These are phyloP conservation scores for Taxidea taxus DNA, from an alignment of 2,113 vertebrate genomes.

Conservation along the genomic window DNA sequence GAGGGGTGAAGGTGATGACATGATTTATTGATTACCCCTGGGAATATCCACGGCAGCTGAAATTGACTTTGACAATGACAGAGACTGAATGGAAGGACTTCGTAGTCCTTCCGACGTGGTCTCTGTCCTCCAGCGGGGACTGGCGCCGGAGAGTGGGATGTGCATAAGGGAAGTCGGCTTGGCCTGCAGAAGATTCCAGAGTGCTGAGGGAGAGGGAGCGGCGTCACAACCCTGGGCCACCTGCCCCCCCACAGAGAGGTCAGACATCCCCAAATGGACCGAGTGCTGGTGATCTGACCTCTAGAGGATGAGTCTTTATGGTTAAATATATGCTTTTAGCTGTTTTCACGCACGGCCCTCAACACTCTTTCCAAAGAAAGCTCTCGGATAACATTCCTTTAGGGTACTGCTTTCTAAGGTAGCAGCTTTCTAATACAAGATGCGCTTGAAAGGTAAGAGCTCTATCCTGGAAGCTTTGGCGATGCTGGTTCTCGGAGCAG, in stretches of 20 bases:
- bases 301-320: not conserved
- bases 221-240: not conserved
- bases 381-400: not conserved
- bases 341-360: not conserved
- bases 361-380: not conserved
- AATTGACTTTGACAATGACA: slow-evolving; percentile 85
- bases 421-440: not conserved
- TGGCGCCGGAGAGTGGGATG: not conserved
- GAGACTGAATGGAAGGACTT: slow-evolving; percentile 80
- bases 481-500: not conserved
- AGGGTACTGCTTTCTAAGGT: not conserved
- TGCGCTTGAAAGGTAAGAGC: not conserved
- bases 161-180: not conserved
- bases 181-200: not conserved
- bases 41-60: slow-evolving; percentile 78
- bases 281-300: not conserved
- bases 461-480: not conserved
- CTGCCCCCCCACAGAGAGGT: fast-evolving
- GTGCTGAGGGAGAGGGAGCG: not conserved
- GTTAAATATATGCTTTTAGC: not conserved
- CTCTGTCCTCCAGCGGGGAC: slow-evolving; percentile 60
- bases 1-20: slow-evolving; percentile 83
- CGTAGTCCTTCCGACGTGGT: slow-evolving; percentile 64
- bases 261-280: fast-evolving
- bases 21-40: slow-evolving; percentile 86